These are phyloP conservation scores for Biston betularia DNA, from an alignment of 2,888 invertebrate species.

Conservation along the genomic window DNA sequence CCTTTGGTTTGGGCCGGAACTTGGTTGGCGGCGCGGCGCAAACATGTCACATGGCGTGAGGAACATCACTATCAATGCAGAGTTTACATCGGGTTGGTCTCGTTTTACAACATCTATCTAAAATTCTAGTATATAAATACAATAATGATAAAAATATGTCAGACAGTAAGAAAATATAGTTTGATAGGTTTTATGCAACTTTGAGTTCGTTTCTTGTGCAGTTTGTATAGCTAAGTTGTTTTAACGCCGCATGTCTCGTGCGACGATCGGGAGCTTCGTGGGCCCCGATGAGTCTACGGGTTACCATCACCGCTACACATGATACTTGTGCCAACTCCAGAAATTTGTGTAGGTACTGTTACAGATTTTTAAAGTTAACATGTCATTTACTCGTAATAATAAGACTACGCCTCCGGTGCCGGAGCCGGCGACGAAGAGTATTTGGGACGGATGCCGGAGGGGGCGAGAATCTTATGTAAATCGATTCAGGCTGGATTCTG, in stretches of 20 bases:
- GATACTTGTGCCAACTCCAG: not conserved
- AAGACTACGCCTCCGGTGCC: not conserved
- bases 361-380: not conserved
- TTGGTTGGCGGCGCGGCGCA: too few relatives aligned
- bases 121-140: not conserved
- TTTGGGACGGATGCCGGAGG: too few relatives aligned
- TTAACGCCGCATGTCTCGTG: too few relatives aligned
- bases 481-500: too few relatives aligned
- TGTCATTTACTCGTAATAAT: constrained; percentile 10
- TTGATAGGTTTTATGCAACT: not conserved
- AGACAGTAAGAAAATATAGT: constrained; percentile 4
- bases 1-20: too few relatives aligned
- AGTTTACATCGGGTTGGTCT: not conserved
- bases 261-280: too few relatives aligned
- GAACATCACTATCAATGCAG: too few relatives aligned
- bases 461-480: too few relatives aligned
- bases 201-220: not conserved
- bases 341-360: too few relatives aligned
- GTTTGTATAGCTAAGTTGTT: not conserved
- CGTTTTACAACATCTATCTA: not conserved
- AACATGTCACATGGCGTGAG: too few relatives aligned
- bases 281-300: too few relatives aligned
- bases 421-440: too few relatives aligned
- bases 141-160: not conserved
- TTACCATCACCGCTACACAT: not conserved